Base-by-base conservation (phyloP, 1,140 invertebrate species). In the Coelopa frigida region DNA sequence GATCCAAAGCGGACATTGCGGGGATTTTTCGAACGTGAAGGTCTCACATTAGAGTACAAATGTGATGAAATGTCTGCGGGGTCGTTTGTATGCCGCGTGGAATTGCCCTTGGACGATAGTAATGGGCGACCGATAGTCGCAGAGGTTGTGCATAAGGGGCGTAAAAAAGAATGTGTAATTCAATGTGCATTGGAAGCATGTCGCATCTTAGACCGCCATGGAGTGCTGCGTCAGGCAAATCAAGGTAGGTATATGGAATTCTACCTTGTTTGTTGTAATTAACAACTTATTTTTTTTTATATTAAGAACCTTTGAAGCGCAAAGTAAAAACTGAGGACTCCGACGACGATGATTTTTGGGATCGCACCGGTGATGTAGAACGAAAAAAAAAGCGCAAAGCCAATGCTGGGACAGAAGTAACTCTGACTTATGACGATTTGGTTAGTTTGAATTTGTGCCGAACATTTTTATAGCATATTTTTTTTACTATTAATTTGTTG, bases 271-370 rank as follows among this genome's bases (percentile, higher is more conserved):
- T 32, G n/a, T 22, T 47, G 4, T 14, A 36, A 14, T 7, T 20
- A 44, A n/a, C 12, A 17, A 26, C 20, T 29, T 17, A 32, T 10
- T 44, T n/a, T 38, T 17, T 44, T 53, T 61, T 64, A 14, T 26
- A 33, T 24, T 10, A 14, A 49, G 64, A 68, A 40, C 83, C 27
- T 70, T 78, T 52, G 12, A 84, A 84, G 44, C 73, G 81, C 7
- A 88, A 87, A 62, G 61, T 70, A n/a, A 48, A 12, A 49, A 43
- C 0, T 11, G 78, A 78, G 50, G 83, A 88, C 58, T 94, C 89
- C n/a, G 95, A 98, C 67, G 95, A 98, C 50, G 96, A 98, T 69
- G 87, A 86, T 14, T 99, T 89, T 73, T 76, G 95, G 40, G 96
- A 99, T 70, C 74, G 95, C 56, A 98, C 95, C 8, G 95, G 95